Percentiles rank a stretch among this genome's conserved stretches.
Evolutionary conservation across 2,888 invertebrate genomes (phyloP).

Genomic region (Ligdia adustata): DNA sequence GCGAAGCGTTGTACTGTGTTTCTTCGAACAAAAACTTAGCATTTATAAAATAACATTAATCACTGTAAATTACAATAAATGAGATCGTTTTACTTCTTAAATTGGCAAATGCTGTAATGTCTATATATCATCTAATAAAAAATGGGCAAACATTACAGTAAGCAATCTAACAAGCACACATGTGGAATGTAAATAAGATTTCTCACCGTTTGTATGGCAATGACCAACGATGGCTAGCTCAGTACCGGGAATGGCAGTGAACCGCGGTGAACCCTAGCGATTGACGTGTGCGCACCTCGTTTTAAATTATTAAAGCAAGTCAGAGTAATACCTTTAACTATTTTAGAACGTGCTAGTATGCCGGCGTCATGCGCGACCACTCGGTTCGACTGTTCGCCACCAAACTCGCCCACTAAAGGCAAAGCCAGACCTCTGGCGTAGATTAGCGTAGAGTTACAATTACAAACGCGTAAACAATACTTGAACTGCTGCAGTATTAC

Average conservation of each 20-base stretch:
- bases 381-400: conserved; percentile 49
- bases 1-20: no score
- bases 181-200: conserved; percentile 36
- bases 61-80: no score
- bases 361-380: conserved; percentile 56
- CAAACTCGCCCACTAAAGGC: conserved; percentile 46
- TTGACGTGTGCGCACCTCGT: conserved; percentile 34
- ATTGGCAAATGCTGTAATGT: no score
- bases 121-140: no score
- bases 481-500: conserved; percentile 6
- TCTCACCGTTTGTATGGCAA: conserved; percentile 55
- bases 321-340: conserved; percentile 36
- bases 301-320: conserved; percentile 51
- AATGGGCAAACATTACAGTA: no score
- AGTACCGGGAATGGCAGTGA: conserved; percentile 56
- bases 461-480: conserved; percentile 2
- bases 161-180: no score
- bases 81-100: no score
- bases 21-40: no score
- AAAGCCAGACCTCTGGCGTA: conserved; percentile 16
- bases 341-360: conserved; percentile 10
- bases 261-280: conserved; percentile 57
- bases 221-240: conserved; percentile 55
- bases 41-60: no score
- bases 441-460: conserved; percentile 13